Evolutionary conservation across 1,140 invertebrate species (phyloP).

Genomic region (Oryzaephilus surinamensis): DNA sequence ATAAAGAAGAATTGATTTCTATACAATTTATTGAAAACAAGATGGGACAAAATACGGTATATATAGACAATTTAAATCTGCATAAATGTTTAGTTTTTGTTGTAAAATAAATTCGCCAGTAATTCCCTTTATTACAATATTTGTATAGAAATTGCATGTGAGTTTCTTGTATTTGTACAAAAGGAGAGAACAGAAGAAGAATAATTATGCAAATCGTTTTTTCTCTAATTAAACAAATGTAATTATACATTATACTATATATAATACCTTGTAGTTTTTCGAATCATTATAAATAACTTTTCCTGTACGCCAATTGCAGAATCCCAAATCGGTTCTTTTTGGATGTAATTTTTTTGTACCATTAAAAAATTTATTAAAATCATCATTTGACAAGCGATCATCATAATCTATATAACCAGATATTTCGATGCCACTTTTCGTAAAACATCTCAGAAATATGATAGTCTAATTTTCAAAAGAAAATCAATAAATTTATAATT

Average conservation of each 20-base stretch:
- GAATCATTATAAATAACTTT: constrained; percentile 52
- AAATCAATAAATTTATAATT: not conserved
- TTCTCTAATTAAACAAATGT: too few relatives aligned
- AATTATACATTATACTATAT: too few relatives aligned
- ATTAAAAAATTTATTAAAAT: constrained; percentile 62
- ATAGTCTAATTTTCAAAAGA: constrained; percentile 44
- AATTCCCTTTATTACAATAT: too few relatives aligned
- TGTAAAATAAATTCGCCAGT: too few relatives aligned
- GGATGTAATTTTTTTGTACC: constrained; percentile 45
- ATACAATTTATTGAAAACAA: too few relatives aligned
- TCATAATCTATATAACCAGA: constrained; percentile 71
- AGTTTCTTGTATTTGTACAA: not conserved
- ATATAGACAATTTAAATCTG: too few relatives aligned
- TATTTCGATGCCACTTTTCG: constrained; percentile 54
- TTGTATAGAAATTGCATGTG: too few relatives aligned
- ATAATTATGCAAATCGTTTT: too few relatives aligned
- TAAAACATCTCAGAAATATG: constrained; percentile 56
- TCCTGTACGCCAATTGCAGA: constrained; percentile 60
- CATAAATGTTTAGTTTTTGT: too few relatives aligned
- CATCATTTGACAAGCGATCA: constrained; percentile 54
- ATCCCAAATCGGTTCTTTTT: constrained; percentile 54
- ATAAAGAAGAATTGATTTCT: too few relatives aligned
- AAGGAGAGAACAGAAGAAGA: not conserved
- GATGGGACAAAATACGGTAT: too few relatives aligned
- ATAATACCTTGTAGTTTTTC: constrained; percentile 46